Base-by-base conservation (phyloP, 2,888 invertebrate genomes). In the Eremobia ochroleuca region DNA sequence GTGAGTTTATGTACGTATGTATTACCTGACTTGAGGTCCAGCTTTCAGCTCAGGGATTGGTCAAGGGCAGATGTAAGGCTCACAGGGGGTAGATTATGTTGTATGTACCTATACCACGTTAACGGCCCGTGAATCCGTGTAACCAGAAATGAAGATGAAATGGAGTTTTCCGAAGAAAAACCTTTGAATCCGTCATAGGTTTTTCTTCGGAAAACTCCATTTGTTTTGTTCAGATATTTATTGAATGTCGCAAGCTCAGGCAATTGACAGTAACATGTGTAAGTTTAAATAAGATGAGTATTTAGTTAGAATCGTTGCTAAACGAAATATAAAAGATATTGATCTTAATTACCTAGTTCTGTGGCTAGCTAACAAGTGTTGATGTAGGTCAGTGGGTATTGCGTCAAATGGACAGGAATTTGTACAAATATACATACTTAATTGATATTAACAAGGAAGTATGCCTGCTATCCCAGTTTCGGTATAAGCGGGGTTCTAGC, bases 271-370 rank as follows among this genome's bases (percentile, higher is more conserved):
- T n/a, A 58, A 81, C 66, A 73, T 68, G 52, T 76, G 64, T 79
- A 55, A 72, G 64, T 78, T 67, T 55, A 73, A 85, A 74, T 70
- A 84, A 79, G 80, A 81, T 76, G 70, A 81, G 81, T 83, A 88
- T 86, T 87, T 83, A 87, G 83, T 87, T 83, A 87, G 83, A 74
- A 75, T 85, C 69, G 82, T 90, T 89, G 88, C 90, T 82, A 83
- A 87, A 92, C 84, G 82, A 86, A 89, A 91, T 85, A 75, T 73
- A 77, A 73, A 79, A 82, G 91, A 92, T 92, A 84, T 31, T 79
- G 83, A 92, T 92, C 91, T 90, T 90, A 89, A 91, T 92, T 90
- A 87, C 83, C 73, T 78, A 74, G 80, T 82, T 70, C 77, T 83
- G 72, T 76, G 73, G 73, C 82, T 87, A 84, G 82, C 84, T 82